Evolutionary conservation across 2,797 vertebrate genomes (phyloP).

Genomic region (Sebastes iracundus): DNA sequence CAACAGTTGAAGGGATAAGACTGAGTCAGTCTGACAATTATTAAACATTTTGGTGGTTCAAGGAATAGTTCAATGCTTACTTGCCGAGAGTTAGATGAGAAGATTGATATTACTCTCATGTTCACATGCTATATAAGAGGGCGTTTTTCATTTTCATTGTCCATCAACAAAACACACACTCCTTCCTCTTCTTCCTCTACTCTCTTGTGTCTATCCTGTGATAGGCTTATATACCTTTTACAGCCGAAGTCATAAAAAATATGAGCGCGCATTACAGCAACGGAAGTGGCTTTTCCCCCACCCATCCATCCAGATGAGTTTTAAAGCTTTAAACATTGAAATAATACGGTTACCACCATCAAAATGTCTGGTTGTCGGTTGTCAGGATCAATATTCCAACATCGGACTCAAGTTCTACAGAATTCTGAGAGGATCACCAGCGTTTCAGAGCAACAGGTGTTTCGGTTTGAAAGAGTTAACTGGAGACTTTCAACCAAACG

Average conservation of each 20-base stretch:
- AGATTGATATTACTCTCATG: not conserved
- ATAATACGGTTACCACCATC: not conserved
- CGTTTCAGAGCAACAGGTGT: too few relatives aligned
- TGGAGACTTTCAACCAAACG: too few relatives aligned
- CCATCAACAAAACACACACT: not conserved
- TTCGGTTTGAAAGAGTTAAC: too few relatives aligned
- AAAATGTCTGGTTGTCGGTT: not conserved
- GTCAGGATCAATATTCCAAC: not conserved
- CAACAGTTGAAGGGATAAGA: constrained; percentile 23
- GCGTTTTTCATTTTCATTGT: not conserved
- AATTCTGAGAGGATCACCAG: too few relatives aligned
- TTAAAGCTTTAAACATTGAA: not conserved
- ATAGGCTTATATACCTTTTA: not conserved
- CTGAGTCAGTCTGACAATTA: not conserved
- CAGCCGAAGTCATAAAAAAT: not conserved
- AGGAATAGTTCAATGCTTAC: not conserved
- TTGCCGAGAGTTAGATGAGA: not conserved
- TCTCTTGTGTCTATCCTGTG: too few relatives aligned
- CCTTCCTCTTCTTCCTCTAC: not conserved
- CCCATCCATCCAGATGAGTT: too few relatives aligned
- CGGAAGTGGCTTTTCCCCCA: not conserved
- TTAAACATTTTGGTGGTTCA: not conserved
- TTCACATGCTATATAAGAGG: not conserved
- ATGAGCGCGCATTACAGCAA: not conserved
- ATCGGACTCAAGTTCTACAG: not conserved